Percentiles rank a stretch among this genome's conserved stretches.
Conservation (phyloP, 2,113 vertebrate species). For the Triplophysa rosa region DNA sequence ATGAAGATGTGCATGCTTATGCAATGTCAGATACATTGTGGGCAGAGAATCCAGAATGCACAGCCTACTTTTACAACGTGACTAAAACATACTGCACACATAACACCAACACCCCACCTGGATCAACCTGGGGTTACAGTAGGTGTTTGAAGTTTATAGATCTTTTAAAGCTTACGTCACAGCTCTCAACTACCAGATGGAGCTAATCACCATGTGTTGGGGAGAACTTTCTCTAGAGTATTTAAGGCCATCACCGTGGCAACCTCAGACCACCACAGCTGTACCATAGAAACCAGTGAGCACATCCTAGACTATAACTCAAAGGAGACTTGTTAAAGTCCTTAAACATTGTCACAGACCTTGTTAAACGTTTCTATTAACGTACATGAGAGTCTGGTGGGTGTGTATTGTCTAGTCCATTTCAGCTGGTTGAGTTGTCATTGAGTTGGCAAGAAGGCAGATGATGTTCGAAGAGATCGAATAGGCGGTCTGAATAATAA, state of each 20-base stretch:
- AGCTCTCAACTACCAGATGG: not conserved
- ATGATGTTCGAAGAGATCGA: not conserved
- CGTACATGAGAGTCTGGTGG: constrained; percentile 8
- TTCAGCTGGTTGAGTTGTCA: not conserved
- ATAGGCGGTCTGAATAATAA: constrained; percentile 17
- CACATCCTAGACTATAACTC: constrained; percentile 12
- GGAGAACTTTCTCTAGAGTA: not conserved
- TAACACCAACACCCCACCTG: not conserved
- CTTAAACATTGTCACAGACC: constrained; percentile 18
- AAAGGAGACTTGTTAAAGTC: constrained; percentile 7
- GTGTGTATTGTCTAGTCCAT: constrained; percentile 3
- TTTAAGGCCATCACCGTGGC: constrained; percentile 51
- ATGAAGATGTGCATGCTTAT: constrained; percentile 19
- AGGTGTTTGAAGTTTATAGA: too few species aligned
- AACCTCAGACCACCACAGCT: constrained; percentile 56
- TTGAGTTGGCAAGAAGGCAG: not conserved
- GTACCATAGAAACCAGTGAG: constrained; percentile 47
- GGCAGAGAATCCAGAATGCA: not conserved
- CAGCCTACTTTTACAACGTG: not conserved
- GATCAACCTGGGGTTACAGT: too few species aligned
- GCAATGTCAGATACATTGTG: not conserved
- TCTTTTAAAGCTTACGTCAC: too few species aligned
- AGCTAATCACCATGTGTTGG: not conserved
- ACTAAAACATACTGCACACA: not conserved
- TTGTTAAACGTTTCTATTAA: not conserved